These are phyloP conservation scores for Danio jaintianensis DNA, from an alignment of 2,797 vertebrate genomes.

Conservation along the genomic window DNA sequence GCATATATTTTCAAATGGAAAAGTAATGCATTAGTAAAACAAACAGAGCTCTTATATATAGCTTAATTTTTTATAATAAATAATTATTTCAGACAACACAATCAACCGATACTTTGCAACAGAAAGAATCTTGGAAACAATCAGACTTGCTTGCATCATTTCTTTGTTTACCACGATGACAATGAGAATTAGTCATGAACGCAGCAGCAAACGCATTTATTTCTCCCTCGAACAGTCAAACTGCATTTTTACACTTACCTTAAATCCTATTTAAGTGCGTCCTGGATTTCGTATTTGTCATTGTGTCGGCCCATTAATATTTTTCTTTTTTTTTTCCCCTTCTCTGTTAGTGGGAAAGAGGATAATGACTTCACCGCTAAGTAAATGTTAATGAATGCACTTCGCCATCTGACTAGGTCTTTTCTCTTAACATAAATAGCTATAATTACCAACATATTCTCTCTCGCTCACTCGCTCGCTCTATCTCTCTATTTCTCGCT, in stretches of 20 bases:
- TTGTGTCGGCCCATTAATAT: slow-evolving; percentile 41
- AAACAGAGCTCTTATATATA: background rate
- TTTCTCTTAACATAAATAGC: slow-evolving; percentile 68
- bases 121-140: slow-evolving; percentile 8
- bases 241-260: slow-evolving; percentile 43
- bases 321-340: slow-evolving; percentile 3
- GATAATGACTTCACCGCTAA: slow-evolving; percentile 60
- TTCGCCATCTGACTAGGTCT: slow-evolving; percentile 65
- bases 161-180: slow-evolving; percentile 48
- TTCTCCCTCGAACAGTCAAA: slow-evolving; percentile 44
- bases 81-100: background rate
- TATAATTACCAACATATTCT: slow-evolving; percentile 69
- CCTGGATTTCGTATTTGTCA: slow-evolving; percentile 32
- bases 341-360: slow-evolving; percentile 31
- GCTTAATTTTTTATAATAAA: slow-evolving; percentile 1
- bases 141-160: slow-evolving; percentile 41
- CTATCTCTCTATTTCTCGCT: background rate
- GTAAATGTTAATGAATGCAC: slow-evolving; percentile 74
- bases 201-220: slow-evolving; percentile 42
- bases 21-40: slow-evolving; percentile 1
- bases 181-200: slow-evolving; percentile 45
- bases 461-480: slow-evolving; percentile 38
- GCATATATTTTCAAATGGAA: background rate
- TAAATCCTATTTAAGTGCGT: slow-evolving; percentile 45
- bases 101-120: slow-evolving; percentile 11